Percentiles rank a stretch among this genome's conserved stretches.
Conservation (phyloP, 2,797 vertebrate species). For the Hephaestus fuliginosus region DNA sequence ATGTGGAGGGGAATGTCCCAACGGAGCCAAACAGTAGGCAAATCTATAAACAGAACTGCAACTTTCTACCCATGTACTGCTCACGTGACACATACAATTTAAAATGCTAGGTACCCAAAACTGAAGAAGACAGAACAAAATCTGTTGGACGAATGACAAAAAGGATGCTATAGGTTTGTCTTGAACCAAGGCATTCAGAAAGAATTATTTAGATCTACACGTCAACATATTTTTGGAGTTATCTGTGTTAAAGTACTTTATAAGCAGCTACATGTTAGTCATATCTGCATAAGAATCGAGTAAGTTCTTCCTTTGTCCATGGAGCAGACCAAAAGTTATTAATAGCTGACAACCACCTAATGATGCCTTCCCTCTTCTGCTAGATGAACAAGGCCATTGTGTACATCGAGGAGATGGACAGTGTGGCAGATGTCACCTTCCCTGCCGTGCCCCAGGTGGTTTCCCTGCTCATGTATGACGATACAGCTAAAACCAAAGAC, state of each 20-base stretch:
- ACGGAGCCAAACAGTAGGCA: slow-evolving; percentile 76
- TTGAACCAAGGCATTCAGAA: background rate
- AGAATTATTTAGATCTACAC: background rate
- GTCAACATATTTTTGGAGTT: background rate
- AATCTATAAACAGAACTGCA: slow-evolving; percentile 81
- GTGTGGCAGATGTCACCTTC: slow-evolving; percentile 90
- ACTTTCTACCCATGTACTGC: slow-evolving; percentile 69
- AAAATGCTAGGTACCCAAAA: background rate
- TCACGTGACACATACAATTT: slow-evolving; percentile 42
- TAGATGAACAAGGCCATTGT: slow-evolving; percentile 92
- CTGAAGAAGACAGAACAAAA: background rate
- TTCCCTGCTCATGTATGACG: slow-evolving; percentile 89
- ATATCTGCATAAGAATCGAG: no score
- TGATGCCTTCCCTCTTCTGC: background rate
- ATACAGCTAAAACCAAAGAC: slow-evolving; percentile 85
- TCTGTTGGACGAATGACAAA: background rate
- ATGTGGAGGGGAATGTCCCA: slow-evolving; percentile 77
- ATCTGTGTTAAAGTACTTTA: background rate
- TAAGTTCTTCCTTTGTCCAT: no score
- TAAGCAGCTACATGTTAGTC: background rate
- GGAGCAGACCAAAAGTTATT: background rate
- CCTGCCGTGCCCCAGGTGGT: slow-evolving; percentile 90
- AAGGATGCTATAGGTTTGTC: background rate
- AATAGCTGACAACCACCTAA: background rate
- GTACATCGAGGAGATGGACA: slow-evolving; percentile 93